Evolutionary conservation across 1,140 invertebrate genomes (phyloP).

Genomic region (Plutomurus gul): DNA sequence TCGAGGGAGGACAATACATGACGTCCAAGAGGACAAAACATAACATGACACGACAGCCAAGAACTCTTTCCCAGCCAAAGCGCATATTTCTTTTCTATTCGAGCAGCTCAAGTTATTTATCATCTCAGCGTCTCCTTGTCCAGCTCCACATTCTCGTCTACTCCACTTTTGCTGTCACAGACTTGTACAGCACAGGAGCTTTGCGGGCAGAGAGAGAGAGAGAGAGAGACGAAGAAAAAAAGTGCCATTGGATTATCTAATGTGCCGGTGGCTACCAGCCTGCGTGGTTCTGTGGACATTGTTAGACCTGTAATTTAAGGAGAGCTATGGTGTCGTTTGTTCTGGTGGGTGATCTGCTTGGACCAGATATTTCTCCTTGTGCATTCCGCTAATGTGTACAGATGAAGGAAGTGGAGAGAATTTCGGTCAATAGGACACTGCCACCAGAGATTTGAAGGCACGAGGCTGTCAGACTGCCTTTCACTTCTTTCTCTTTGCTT

Average conservation of each 20-base stretch:
- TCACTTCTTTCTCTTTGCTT: too few relatives aligned
- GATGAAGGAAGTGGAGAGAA: neutral
- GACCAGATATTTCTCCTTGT: neutral
- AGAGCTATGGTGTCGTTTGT: too few relatives aligned
- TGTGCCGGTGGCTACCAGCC: too few relatives aligned
- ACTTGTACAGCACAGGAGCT: too few relatives aligned
- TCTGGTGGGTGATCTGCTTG: neutral
- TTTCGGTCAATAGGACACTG: slow-evolving; percentile 20
- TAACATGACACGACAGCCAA: neutral
- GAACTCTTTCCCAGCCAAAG: neutral
- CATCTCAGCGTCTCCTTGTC: too few relatives aligned
- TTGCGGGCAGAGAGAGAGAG: too few relatives aligned
- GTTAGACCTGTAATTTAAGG: too few relatives aligned
- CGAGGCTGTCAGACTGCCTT: neutral
- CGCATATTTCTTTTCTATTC: neutral
- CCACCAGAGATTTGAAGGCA: neutral
- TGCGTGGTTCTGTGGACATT: too few relatives aligned
- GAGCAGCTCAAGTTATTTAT: neutral
- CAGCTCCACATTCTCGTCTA: too few relatives aligned
- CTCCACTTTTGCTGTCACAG: too few relatives aligned
- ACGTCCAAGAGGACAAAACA: neutral
- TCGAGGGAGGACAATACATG: slow-evolving; percentile 4
- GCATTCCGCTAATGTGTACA: neutral
- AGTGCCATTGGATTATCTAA: too few relatives aligned
- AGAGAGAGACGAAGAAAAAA: too few relatives aligned